These are phyloP conservation scores for Caenorhabditis uteleia DNA, from an alignment of 2,888 invertebrate species.

Conservation along the genomic window DNA sequence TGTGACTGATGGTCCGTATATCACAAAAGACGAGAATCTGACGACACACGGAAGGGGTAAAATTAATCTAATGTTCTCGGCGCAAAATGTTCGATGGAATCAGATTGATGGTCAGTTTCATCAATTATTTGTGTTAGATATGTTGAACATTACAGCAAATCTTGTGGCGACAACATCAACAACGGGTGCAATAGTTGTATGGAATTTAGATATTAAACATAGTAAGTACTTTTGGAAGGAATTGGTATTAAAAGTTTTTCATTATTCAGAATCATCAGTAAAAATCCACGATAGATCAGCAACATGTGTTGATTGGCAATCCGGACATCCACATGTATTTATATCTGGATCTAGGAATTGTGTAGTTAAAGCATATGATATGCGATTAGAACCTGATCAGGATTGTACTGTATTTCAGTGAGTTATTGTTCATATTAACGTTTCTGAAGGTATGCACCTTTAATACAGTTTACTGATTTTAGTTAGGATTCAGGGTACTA, in stretches of 20 bases:
- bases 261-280: background rate
- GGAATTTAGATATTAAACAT: slow-evolving; percentile 36
- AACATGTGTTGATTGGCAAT: slow-evolving; percentile 46
- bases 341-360: slow-evolving; percentile 44
- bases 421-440: background rate
- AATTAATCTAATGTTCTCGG: slow-evolving; percentile 40
- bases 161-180: slow-evolving; percentile 51
- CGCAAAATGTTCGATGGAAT: slow-evolving; percentile 51
- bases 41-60: slow-evolving; percentile 29
- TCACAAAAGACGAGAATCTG: slow-evolving; percentile 32
- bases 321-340: slow-evolving; percentile 23
- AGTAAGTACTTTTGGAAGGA: slow-evolving; percentile 20
- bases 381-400: too few relatives aligned
- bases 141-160: slow-evolving; percentile 6
- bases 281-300: slow-evolving; percentile 49
- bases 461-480: too few relatives aligned
- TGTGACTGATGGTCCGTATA: slow-evolving; percentile 13
- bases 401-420: too few relatives aligned
- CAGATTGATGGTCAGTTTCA: slow-evolving; percentile 28
- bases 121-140: too few relatives aligned
- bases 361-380: slow-evolving; percentile 32
- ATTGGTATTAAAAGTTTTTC: too few relatives aligned
- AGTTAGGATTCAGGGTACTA: too few relatives aligned
- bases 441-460: background rate
- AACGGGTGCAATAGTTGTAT: slow-evolving; percentile 49